Conservation (phyloP, 2,797 vertebrate genomes). For the Leontocebus nigricollis region DNA sequence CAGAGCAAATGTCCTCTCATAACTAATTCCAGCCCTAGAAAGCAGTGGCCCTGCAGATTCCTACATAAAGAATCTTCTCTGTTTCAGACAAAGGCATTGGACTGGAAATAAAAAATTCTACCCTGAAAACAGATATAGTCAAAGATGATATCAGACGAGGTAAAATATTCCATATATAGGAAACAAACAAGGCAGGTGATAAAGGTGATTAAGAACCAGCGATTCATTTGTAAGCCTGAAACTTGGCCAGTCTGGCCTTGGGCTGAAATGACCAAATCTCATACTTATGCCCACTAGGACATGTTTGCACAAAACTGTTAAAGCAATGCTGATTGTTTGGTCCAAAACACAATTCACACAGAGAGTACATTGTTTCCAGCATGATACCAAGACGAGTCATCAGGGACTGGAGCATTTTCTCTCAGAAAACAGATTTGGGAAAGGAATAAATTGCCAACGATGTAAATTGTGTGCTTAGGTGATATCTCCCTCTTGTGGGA, state of each 20-base stretch:
- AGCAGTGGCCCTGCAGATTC: not conserved
- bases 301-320: constrained; percentile 64
- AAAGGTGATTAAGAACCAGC: constrained; percentile 30
- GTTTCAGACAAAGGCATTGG: not conserved
- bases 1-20: not conserved
- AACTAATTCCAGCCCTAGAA: constrained; percentile 23
- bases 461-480: not conserved
- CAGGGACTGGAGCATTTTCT: not conserved
- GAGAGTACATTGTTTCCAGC: constrained; percentile 55
- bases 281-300: constrained; percentile 43
- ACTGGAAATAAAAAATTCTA: not conserved
- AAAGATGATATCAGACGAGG: not conserved
- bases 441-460: constrained; percentile 45
- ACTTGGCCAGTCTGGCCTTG: constrained; percentile 7
- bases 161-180: not conserved
- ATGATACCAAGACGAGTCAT: constrained; percentile 12
- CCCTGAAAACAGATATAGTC: not conserved
- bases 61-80: not conserved
- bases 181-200: constrained; percentile 9
- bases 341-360: constrained; percentile 60
- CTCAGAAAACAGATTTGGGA: constrained; percentile 51
- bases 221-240: constrained; percentile 56
- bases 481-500: not conserved
- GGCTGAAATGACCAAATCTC: constrained; percentile 61
- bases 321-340: constrained; percentile 58